A percentile compares a stretch with the other conserved stretches of the same genome.
Conservation (phyloP, 2,888 invertebrate genomes). For the Oxycera nigricornis region DNA sequence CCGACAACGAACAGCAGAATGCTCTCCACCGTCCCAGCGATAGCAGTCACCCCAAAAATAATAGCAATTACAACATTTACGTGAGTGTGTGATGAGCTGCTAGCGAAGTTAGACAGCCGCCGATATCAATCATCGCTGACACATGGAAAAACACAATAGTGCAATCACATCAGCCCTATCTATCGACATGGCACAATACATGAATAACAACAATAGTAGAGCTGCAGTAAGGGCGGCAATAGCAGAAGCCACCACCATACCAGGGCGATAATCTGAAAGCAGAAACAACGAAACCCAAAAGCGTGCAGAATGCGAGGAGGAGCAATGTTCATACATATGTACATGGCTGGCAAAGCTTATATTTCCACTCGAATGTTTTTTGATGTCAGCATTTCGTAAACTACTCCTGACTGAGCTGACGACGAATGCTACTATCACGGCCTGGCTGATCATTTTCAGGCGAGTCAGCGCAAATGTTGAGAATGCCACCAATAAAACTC, state of each 20-base stretch:
- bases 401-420: conserved; percentile 6
- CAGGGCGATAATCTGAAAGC: conserved; percentile 19
- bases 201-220: not conserved
- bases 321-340: not conserved
- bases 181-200: not conserved
- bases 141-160: conserved; percentile 10
- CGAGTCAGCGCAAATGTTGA: conserved; percentile 31
- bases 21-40: not conserved
- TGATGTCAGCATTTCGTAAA: conserved; percentile 31
- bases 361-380: conserved; percentile 36
- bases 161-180: conserved; percentile 1
- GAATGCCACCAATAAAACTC: conserved; percentile 33
- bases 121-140: conserved; percentile 35
- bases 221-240: not conserved
- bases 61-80: conserved; percentile 20
- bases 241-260: not conserved
- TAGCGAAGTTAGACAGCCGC: conserved; percentile 7
- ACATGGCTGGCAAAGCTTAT: conserved; percentile 2
- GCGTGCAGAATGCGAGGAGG: not conserved
- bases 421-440: too few relatives aligned
- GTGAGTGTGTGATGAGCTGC: not conserved
- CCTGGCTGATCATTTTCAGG: conserved; percentile 13
- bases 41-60: conserved; percentile 14
- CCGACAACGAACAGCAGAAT: not conserved
- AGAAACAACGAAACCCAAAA: conserved; percentile 2